A percentile compares a stretch with the other conserved stretches of the same genome.
These are phyloP conservation scores for Bucorvus abyssinicus DNA, from an alignment of 2,797 vertebrate genomes.

Conservation along the genomic window DNA sequence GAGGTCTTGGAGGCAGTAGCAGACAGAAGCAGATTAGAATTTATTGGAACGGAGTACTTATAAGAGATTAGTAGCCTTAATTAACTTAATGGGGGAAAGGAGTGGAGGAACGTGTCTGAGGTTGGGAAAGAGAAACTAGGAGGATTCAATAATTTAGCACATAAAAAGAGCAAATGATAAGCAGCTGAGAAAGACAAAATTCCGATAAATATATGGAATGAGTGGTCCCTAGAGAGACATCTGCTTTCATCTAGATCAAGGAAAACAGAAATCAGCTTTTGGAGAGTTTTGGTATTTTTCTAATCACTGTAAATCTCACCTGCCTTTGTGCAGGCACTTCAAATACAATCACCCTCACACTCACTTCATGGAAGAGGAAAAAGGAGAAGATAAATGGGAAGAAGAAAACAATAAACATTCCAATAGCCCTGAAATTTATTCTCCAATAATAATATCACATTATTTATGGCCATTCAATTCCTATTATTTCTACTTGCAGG, in stretches of 20 bases:
- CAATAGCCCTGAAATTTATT: not conserved
- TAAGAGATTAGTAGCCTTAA: not conserved
- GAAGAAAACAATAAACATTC: not conserved
- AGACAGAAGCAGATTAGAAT: not conserved
- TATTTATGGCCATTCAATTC: not conserved
- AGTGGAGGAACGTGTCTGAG: not conserved
- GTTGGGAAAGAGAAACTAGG: not conserved
- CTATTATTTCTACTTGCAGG: slow-evolving; percentile 51
- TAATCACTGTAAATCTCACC: not conserved
- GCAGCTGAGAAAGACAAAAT: not conserved
- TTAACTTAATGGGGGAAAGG: not conserved
- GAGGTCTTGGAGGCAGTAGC: not conserved
- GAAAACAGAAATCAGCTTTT: not conserved
- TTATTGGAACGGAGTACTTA: not conserved
- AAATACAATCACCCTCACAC: not conserved
- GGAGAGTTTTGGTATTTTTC: not conserved
- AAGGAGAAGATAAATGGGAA: not conserved
- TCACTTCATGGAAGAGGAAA: not conserved
- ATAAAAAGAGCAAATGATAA: not conserved
- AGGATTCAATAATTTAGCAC: not conserved
- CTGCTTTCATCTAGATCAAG: not conserved
- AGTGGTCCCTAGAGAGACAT: not conserved
- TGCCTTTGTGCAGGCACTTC: not conserved
- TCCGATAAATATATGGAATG: not conserved
- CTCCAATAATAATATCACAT: not conserved